Evolutionary conservation across 2,797 vertebrate species (phyloP).

Genomic region (Myotis myotis): DNA sequence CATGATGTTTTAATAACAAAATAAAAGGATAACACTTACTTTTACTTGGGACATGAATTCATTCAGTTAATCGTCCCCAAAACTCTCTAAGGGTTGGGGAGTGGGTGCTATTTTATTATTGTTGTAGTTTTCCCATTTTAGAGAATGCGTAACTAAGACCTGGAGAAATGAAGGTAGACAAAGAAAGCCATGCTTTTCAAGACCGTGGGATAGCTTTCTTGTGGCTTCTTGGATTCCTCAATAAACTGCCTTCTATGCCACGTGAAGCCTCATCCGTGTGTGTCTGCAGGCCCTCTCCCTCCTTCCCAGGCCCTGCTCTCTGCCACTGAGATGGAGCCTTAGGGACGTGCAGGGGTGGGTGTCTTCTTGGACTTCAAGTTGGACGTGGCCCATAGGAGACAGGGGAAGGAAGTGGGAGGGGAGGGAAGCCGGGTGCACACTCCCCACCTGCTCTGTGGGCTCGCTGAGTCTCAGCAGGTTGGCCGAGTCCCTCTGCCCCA

Average conservation of each 20-base stretch:
- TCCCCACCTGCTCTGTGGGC: neutral
- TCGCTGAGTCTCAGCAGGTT: neutral
- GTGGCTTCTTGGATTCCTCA: neutral
- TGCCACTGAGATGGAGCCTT: neutral
- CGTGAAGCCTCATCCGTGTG: neutral
- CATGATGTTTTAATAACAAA: neutral
- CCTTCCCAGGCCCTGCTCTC: too few relatives aligned
- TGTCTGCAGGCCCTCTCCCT: too few relatives aligned
- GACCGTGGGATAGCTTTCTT: neutral
- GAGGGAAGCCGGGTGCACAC: rapidly evolving
- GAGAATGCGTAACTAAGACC: neutral
- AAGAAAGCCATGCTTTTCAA: neutral
- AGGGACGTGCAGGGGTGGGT: too few relatives aligned
- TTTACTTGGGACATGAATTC: neutral
- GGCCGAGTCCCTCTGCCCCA: neutral
- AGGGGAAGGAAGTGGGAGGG: neutral
- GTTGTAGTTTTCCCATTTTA: neutral
- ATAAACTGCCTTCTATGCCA: neutral
- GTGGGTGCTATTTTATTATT: too few relatives aligned
- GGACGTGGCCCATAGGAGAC: neutral
- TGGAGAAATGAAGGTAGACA: neutral
- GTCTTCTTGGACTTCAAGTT: neutral
- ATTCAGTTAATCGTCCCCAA: neutral
- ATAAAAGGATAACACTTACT: neutral
- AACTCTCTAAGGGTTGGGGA: neutral